Evolutionary conservation across 2,888 invertebrate genomes (phyloP).

Genomic region (Venusia cambrica): DNA sequence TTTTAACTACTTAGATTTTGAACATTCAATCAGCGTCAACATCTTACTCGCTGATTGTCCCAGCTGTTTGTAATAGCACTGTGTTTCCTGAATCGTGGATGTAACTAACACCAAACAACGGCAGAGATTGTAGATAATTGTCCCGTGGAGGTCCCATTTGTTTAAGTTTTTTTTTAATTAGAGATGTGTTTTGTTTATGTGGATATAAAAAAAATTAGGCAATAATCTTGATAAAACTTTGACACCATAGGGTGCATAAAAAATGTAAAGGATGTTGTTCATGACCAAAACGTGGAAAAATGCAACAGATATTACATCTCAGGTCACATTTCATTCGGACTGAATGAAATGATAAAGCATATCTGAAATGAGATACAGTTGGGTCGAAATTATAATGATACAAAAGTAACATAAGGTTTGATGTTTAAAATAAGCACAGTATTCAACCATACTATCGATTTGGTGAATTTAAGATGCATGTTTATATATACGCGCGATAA

Average conservation of each 20-base stretch:
- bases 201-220: slow-evolving; percentile 27
- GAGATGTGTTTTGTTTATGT: slow-evolving; percentile 28
- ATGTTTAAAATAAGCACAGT: too few relatives aligned
- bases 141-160: slow-evolving; percentile 40
- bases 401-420: too few relatives aligned
- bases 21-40: too few relatives aligned
- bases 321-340: slow-evolving; percentile 3
- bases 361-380: too few relatives aligned
- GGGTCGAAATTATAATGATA: too few relatives aligned
- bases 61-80: slow-evolving; percentile 23
- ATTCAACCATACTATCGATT: too few relatives aligned
- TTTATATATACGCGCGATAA: too few relatives aligned
- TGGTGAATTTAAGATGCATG: too few relatives aligned
- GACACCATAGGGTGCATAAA: slow-evolving; percentile 1
- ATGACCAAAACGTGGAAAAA: slow-evolving; percentile 6
- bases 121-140: slow-evolving; percentile 55
- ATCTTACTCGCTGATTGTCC: slow-evolving; percentile 3
- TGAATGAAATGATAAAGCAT: too few relatives aligned
- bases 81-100: slow-evolving; percentile 35
- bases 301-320: slow-evolving; percentile 2
- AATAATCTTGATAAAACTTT: slow-evolving; percentile 23
- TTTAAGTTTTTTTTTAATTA: slow-evolving; percentile 37
- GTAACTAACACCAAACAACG: slow-evolving; percentile 60
- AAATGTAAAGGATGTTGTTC: background rate
- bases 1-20: too few relatives aligned